These are phyloP conservation scores for Thunnus thynnus DNA, from an alignment of 2,113 vertebrate genomes.

Conservation along the genomic window DNA sequence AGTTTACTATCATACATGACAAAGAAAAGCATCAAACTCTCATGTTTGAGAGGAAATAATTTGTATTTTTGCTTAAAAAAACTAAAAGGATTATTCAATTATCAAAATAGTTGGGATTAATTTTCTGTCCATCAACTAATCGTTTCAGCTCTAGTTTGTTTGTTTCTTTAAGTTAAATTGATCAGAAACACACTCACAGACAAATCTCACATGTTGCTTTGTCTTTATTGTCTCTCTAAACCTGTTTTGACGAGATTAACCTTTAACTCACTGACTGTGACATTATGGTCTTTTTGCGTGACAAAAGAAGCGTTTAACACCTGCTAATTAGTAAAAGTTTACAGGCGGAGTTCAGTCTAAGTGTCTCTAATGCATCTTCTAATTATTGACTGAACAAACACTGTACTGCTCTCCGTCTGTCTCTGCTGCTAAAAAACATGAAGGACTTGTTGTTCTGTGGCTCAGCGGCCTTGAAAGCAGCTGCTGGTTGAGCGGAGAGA, in stretches of 20 bases:
- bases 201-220: not conserved
- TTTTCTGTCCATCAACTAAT: no score
- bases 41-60: no score
- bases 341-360: not conserved
- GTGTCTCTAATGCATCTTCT: constrained; percentile 8
- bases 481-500: constrained; percentile 19
- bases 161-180: not conserved
- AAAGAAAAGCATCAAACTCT: no score
- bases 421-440: not conserved
- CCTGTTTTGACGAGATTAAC: constrained; percentile 3
- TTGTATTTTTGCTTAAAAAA: no score
- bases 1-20: no score
- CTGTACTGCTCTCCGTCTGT: constrained; percentile 49
- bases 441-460: no score
- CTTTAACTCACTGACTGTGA: not conserved
- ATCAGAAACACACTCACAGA: not conserved
- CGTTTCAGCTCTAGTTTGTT: not conserved
- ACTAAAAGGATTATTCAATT: no score
- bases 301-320: constrained; percentile 4
- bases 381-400: not conserved
- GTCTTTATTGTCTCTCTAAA: not conserved
- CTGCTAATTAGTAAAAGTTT: constrained; percentile 37
- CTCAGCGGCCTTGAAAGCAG: constrained; percentile 17
- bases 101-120: no score
- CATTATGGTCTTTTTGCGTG: not conserved